Percentiles rank a stretch among this genome's conserved stretches.
Evolutionary conservation across 2,113 vertebrate genomes (phyloP).

Genomic region (Otus sunia): DNA sequence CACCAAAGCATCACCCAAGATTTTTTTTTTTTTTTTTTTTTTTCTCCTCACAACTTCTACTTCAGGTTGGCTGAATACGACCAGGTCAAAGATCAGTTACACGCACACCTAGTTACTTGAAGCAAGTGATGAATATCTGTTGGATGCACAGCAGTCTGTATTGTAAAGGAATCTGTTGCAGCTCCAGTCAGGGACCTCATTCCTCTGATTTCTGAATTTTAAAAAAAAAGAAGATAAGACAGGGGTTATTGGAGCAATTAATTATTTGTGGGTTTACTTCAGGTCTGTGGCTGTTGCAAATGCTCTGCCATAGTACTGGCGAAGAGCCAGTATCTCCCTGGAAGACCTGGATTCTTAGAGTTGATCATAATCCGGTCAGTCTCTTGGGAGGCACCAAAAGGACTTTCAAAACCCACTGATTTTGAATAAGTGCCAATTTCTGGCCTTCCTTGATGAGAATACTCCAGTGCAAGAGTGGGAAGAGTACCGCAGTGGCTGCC

Average conservation of each 20-base stretch:
- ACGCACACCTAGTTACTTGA: not conserved
- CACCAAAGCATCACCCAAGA: not conserved
- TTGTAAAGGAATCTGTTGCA: not conserved
- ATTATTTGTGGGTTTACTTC: not conserved
- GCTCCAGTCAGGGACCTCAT: not conserved
- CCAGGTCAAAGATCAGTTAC: not conserved
- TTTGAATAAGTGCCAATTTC: not conserved
- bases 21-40: not conserved
- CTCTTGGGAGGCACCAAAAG: not conserved
- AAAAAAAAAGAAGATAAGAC: not conserved
- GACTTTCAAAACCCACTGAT: not conserved
- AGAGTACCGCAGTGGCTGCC: not conserved
- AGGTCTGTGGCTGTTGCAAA: not conserved
- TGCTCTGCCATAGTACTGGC: not conserved
- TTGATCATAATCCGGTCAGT: not conserved
- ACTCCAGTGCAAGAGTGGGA: not conserved
- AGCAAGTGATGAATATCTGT: not conserved
- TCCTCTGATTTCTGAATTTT: slow-evolving; percentile 45
- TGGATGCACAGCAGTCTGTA: not conserved
- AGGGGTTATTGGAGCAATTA: not conserved
- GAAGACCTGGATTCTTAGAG: not conserved
- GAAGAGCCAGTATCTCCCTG: not conserved
- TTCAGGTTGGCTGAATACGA: not conserved
- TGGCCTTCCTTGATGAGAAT: not conserved
- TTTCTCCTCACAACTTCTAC: not conserved